Evolutionary conservation across 2,797 vertebrate species (phyloP).

Genomic region (Sylvilagus floridanus): DNA sequence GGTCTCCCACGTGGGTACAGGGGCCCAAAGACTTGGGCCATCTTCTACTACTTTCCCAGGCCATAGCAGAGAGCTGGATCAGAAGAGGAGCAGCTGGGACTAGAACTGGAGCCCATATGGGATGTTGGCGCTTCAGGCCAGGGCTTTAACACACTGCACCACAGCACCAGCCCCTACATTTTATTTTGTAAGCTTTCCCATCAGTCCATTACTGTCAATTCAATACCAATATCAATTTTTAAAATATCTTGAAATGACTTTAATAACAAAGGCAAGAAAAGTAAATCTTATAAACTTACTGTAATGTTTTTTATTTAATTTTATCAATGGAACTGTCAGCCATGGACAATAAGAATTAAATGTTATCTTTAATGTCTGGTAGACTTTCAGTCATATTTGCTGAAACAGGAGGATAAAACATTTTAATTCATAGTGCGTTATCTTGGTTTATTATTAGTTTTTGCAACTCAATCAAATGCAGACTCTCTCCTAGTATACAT

Average conservation of each 20-base stretch:
- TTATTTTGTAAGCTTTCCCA: background rate
- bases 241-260: background rate
- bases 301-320: background rate
- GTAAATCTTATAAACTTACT: background rate
- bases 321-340: background rate
- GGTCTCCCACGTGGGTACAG: no score
- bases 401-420: background rate
- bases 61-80: no score
- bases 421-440: background rate
- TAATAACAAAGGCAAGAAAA: slow-evolving; percentile 9
- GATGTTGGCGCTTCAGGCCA: no score
- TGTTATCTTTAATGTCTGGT: background rate
- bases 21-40: no score
- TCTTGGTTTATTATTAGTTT: background rate
- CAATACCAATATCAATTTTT: background rate
- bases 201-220: background rate
- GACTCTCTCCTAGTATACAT: background rate
- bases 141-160: no score
- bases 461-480: slow-evolving; percentile 13
- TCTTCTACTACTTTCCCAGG: no score
- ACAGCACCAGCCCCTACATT: background rate
- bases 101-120: no score
- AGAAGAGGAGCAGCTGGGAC: no score
- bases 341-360: background rate
- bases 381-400: background rate